A percentile compares a stretch with the other conserved stretches of the same genome.
phyloP scores from a whole-genome alignment of 2,888 invertebrate species.

The Timema podura region DNA sequence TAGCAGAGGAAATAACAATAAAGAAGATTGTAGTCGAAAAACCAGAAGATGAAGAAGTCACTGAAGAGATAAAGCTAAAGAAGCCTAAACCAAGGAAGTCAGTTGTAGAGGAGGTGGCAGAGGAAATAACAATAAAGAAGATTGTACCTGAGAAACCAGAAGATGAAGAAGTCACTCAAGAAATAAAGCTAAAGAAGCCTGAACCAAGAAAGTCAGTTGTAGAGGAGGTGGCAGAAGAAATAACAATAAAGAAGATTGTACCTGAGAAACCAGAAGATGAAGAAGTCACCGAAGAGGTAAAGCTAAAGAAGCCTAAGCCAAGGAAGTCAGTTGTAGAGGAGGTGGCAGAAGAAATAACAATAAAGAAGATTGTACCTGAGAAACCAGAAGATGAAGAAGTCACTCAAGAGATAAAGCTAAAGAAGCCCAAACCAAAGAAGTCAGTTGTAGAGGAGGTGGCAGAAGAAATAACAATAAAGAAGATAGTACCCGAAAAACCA shows the following conservation, averaged over 20 bases:
- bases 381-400: constrained; percentile 35
- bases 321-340: constrained; percentile 31
- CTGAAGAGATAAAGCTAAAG: constrained; percentile 19
- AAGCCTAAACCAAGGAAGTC: constrained; percentile 44
- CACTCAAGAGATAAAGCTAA: constrained; percentile 22
- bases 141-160: constrained; percentile 34
- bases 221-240: constrained; percentile 46
- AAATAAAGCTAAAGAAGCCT: constrained; percentile 34
- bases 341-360: constrained; percentile 32
- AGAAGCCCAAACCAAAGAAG: constrained; percentile 24
- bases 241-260: constrained; percentile 51
- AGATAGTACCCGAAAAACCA: constrained; percentile 42
- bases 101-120: constrained; percentile 40
- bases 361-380: constrained; percentile 27
- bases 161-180: constrained; percentile 35
- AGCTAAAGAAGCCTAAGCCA: constrained; percentile 50
- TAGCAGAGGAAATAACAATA: constrained; percentile 63
- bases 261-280: constrained; percentile 44
- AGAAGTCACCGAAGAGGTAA: constrained; percentile 36
- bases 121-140: constrained; percentile 44
- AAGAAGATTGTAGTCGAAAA: constrained; percentile 59
- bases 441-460: constrained; percentile 29
- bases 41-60: constrained; percentile 43
- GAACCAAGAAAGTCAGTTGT: constrained; percentile 22
- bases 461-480: constrained; percentile 34